Percentiles rank a stretch among this genome's conserved stretches.
Conservation (phyloP, 2,113 vertebrate genomes). For the Festucalex cinctus region DNA sequence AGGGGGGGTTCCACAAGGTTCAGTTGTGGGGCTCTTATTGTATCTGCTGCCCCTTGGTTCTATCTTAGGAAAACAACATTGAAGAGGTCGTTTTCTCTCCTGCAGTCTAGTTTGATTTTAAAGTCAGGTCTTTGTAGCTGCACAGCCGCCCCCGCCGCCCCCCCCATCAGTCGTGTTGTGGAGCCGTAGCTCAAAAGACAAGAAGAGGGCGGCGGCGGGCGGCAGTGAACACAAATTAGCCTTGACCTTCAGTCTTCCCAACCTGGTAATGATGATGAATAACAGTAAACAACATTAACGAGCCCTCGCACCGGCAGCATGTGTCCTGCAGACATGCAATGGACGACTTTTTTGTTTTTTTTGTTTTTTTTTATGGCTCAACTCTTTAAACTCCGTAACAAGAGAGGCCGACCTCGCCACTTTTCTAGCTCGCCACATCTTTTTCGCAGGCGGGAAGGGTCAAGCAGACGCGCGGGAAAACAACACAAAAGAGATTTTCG, state of each 20-base stretch:
- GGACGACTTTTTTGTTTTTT: background rate
- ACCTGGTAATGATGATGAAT: conserved; percentile 55
- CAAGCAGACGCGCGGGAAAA: background rate
- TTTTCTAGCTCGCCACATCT: too few relatives aligned
- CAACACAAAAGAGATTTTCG: background rate
- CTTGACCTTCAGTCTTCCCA: conserved; percentile 45
- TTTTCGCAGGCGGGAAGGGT: background rate
- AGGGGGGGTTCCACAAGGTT: too few relatives aligned
- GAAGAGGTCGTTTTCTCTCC: too few relatives aligned
- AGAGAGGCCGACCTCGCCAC: background rate
- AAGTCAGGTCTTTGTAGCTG: too few relatives aligned
- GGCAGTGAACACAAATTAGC: conserved; percentile 25
- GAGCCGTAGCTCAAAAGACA: background rate
- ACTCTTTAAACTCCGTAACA: background rate
- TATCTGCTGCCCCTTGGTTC: too few relatives aligned
- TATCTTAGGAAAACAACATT: too few relatives aligned
- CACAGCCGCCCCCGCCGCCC: too few relatives aligned
- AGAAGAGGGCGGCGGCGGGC: conserved; percentile 7
- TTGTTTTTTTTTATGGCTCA: background rate
- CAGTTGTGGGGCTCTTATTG: too few relatives aligned
- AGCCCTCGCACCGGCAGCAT: conserved; percentile 14
- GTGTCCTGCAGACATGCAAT: background rate
- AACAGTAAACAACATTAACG: conserved; percentile 40
- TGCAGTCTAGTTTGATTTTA: too few relatives aligned
- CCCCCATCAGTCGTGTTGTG: background rate